phyloP scores from a whole-genome alignment of 2,888 invertebrate genomes.

The Acrobasis suavella region DNA sequence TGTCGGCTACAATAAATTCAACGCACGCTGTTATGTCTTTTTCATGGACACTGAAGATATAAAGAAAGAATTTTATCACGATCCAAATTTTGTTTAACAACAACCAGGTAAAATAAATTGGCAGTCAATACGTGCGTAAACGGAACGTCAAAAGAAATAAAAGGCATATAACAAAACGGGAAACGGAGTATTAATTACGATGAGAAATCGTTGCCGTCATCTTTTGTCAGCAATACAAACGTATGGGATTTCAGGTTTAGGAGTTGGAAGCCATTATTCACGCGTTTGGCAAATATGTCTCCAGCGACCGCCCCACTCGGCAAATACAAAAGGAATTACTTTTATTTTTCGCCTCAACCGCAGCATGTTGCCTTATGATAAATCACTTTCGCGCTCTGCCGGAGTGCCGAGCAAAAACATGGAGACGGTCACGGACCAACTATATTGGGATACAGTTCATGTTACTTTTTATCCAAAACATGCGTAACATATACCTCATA shows the following conservation, averaged over 20 bases:
- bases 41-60: constrained; percentile 73
- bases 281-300: constrained; percentile 72
- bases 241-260: constrained; percentile 42
- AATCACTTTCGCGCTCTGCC: constrained; percentile 70
- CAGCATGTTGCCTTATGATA: constrained; percentile 78
- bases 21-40: constrained; percentile 76
- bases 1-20: constrained; percentile 77
- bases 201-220: constrained; percentile 28
- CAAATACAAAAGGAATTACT: constrained; percentile 76
- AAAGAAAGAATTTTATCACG: constrained; percentile 69
- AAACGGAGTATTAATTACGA: constrained; percentile 24
- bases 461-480: neutral
- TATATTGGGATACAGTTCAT: neutral
- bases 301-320: constrained; percentile 53
- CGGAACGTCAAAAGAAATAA: constrained; percentile 10
- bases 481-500: neutral
- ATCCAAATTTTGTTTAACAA: constrained; percentile 64
- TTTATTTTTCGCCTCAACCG: constrained; percentile 75
- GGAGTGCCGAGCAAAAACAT: constrained; percentile 63
- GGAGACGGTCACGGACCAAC: constrained; percentile 36
- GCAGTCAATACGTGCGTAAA: constrained; percentile 11
- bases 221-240: constrained; percentile 41
- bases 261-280: constrained; percentile 63
- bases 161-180: neutral
- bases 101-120: constrained; percentile 39